Evolutionary conservation across 2,797 vertebrate genomes (phyloP).

Genomic region (Taenioides sp.): DNA sequence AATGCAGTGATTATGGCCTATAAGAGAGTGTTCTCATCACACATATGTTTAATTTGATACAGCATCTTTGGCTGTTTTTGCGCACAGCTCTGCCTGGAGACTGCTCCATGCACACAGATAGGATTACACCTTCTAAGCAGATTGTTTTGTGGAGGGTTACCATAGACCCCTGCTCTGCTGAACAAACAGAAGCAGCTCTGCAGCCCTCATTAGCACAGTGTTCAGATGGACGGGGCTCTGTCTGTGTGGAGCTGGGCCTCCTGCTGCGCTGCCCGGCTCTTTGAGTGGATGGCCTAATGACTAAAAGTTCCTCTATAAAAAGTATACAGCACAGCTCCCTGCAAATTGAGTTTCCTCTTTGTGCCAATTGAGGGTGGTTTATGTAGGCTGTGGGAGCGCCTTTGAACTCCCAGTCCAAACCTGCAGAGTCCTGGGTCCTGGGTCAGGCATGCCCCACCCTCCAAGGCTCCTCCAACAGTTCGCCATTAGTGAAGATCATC

Average conservation of each 20-base stretch:
- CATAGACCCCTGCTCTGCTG: constrained; percentile 74
- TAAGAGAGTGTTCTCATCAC: constrained; percentile 59
- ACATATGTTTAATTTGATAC: constrained; percentile 83
- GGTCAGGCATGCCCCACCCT: constrained; percentile 63
- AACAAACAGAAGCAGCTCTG: constrained; percentile 76
- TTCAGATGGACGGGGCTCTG: constrained; percentile 50
- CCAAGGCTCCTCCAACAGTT: constrained; percentile 53
- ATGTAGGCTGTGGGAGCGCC: constrained; percentile 82
- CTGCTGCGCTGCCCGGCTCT: constrained; percentile 68
- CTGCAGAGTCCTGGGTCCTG: constrained; percentile 75
- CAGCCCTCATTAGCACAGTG: constrained; percentile 80
- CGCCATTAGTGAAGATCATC: constrained; percentile 67
- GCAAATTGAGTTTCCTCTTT: constrained; percentile 88
- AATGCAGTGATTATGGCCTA: constrained; percentile 65
- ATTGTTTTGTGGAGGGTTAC: constrained; percentile 82
- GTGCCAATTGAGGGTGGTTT: constrained; percentile 88
- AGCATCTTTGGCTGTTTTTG: constrained; percentile 81
- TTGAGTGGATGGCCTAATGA: constrained; percentile 83
- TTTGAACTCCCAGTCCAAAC: constrained; percentile 81
- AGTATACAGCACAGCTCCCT: constrained; percentile 81
- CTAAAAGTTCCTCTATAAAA: constrained; percentile 87
- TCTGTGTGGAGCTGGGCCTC: constrained; percentile 64
- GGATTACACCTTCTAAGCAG: constrained; percentile 85
- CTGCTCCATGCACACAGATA: constrained; percentile 81
- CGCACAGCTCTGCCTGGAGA: constrained; percentile 81